Evolutionary conservation across 2,797 vertebrate species (phyloP), one percentile per base, ranked within the genome.

Genomic region (Galago senegalensis): DNA sequence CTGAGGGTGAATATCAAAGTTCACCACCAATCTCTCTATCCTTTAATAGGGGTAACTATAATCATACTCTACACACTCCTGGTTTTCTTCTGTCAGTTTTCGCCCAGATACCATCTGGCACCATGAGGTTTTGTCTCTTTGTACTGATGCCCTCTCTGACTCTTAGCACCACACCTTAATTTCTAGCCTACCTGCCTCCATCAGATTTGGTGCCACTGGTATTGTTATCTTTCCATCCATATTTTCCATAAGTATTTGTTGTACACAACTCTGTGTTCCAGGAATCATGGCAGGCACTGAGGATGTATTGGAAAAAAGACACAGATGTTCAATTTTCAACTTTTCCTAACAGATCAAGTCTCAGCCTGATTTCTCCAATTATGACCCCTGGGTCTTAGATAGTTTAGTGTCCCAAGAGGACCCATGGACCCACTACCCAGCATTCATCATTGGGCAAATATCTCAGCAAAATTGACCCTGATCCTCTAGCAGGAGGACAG

Each of bases 221-320:
- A 93, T 34, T 65, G 40, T 61, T 72, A 87, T 77, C 91, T 49
- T 70, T 53, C 2, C 7, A 40, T 63, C 12, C 34, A 75, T 49
- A 43, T 49, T 95, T 94, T 37, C 69, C 67, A 70, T 43, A 96
- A 46, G 25, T 86, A 72, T 79, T 88, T 91, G 93, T 6, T 61
- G 31, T 53, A 83, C 14, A 65, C 53, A 46, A 86, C 10, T 87
- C 16, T 56, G 5, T 93, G 17, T 90, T 69, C 10, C 34, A 93
- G 69, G 25, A 4, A 89, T 25, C 31, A n/a, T 60, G 12, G 23
- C 7, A 80, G 31, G n/a, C 25, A 77, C 25, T 63, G 5, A 60
- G 85, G 67, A 77, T 82, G 5, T n/a, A 79, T 0, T 80, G 37
- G 60, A 56, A 12, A 73, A 20, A 86, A 77, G n/a, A 88, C 9